Evolutionary conservation across 2,113 vertebrate genomes (phyloP).

Genomic region (Acrocephalus kingi): DNA sequence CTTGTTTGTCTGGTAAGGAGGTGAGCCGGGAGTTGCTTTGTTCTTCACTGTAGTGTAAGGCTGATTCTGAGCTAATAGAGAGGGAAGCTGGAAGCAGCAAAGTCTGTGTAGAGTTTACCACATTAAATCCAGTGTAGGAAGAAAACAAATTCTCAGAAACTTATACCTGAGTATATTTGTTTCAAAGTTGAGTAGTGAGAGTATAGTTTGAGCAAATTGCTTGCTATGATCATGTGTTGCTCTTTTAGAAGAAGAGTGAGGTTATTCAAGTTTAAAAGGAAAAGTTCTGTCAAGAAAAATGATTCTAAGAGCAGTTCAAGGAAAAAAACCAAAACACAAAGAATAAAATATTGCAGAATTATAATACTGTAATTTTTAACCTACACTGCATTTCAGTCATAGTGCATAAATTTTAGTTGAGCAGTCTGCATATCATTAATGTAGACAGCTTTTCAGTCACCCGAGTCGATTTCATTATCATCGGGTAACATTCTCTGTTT

Average conservation of each 20-base stretch:
- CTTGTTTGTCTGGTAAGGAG: background rate
- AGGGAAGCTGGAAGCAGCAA: background rate
- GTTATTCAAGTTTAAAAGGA: background rate
- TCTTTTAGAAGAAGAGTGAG: background rate
- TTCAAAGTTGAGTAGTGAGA: background rate
- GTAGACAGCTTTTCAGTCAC: constrained; percentile 1
- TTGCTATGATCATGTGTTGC: background rate
- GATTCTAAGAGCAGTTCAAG: background rate
- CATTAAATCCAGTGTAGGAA: background rate
- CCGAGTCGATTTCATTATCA: background rate
- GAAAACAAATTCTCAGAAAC: background rate
- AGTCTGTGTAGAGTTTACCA: background rate
- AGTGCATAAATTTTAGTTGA: background rate
- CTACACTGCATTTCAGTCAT: background rate
- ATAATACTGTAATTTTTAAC: constrained; percentile 2
- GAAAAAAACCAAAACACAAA: background rate
- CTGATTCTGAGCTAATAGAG: background rate
- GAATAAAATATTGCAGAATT: background rate
- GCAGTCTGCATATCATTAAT: background rate
- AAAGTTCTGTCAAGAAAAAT: constrained; percentile 5
- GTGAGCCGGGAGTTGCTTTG: background rate
- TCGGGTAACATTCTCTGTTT: background rate
- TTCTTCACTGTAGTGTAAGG: background rate
- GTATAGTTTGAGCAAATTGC: background rate
- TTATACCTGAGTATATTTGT: background rate